Evolutionary conservation across 2,113 vertebrate genomes (phyloP).

Genomic region (Opisthocomus hoazin): DNA sequence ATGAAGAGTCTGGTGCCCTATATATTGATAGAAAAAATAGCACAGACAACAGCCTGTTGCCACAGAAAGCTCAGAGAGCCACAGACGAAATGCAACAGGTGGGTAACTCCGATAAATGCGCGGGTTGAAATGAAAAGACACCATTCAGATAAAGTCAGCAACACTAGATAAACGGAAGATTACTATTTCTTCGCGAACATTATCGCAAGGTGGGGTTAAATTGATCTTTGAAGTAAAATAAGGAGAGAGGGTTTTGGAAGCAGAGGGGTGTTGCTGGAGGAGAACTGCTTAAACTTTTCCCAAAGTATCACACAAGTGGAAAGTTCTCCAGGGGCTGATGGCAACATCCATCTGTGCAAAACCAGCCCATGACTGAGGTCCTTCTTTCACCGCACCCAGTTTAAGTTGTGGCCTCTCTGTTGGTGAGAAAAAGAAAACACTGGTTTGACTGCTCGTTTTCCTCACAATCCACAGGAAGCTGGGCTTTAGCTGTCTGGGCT

Average conservation of each 20-base stretch:
- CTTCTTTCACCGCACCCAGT: neutral
- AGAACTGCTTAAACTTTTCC: neutral
- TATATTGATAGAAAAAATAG: neutral
- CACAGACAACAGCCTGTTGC: neutral
- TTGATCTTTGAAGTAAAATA: neutral
- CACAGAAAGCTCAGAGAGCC: neutral
- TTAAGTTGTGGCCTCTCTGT: neutral
- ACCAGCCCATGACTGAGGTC: neutral
- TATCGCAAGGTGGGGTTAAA: neutral
- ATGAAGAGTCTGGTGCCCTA: neutral
- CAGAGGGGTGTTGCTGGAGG: neutral
- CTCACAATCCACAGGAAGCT: neutral
- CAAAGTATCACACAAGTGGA: neutral
- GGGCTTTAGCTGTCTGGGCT: neutral
- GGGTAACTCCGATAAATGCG: neutral
- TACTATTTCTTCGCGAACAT: neutral
- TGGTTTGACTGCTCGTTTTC: neutral
- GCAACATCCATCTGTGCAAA: neutral
- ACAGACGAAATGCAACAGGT: neutral
- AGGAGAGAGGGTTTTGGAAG: neutral
- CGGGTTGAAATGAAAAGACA: neutral
- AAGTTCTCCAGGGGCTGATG: neutral
- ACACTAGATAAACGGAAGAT: neutral
- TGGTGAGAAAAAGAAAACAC: neutral
- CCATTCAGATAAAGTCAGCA: neutral